Conservation (phyloP, 2,113 vertebrate genomes). For the Cottus gobio region DNA sequence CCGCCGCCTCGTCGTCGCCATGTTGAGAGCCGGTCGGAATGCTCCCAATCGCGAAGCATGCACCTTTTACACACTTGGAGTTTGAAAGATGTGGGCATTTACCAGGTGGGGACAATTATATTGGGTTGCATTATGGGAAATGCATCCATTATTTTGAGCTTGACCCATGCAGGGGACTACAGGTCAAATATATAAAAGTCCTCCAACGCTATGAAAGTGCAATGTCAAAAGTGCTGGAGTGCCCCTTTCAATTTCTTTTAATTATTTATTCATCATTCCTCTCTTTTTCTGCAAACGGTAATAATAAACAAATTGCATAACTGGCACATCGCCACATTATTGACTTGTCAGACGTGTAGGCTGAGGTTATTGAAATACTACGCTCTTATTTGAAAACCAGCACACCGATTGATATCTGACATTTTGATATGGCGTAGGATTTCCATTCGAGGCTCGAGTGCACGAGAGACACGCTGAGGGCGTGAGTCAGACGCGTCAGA, state of each 20-base stretch:
- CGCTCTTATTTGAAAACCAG: constrained; percentile 46
- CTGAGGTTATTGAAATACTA: constrained; percentile 32
- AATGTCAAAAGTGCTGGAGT: neutral
- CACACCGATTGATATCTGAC: constrained; percentile 62
- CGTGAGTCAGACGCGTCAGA: constrained; percentile 17
- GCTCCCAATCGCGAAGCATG: too few species aligned
- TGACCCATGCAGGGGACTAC: neutral
- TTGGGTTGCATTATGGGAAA: neutral
- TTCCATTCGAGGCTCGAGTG: constrained; percentile 47
- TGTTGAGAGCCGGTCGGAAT: too few species aligned
- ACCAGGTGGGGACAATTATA: neutral
- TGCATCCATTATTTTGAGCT: neutral
- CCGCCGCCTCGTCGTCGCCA: too few species aligned
- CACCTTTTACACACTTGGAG: neutral
- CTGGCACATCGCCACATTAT: constrained; percentile 47
- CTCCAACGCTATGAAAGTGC: neutral
- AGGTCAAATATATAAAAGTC: neutral
- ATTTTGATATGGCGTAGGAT: constrained; percentile 54
- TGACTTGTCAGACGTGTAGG: constrained; percentile 43
- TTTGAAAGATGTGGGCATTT: neutral
- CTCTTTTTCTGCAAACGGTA: neutral
- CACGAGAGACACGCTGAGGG: constrained; percentile 28
- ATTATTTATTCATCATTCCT: neutral
- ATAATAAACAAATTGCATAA: neutral
- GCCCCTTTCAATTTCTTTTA: constrained; percentile 10